Conservation (phyloP, 2,113 vertebrate genomes). For the Python bivittatus region DNA sequence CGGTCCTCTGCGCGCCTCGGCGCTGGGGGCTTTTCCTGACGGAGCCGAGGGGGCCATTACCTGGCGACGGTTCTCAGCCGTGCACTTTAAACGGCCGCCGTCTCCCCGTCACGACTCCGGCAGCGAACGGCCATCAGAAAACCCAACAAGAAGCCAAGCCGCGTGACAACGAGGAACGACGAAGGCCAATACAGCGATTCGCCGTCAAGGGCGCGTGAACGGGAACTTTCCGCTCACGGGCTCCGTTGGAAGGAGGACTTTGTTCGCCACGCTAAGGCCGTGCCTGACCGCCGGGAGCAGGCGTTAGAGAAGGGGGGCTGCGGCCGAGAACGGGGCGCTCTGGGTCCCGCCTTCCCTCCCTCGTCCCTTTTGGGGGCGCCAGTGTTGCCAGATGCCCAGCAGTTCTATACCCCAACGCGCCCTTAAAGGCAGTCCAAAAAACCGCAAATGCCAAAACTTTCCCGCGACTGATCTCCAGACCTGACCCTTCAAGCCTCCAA, state of each 20-base stretch:
- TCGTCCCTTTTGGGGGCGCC: not conserved
- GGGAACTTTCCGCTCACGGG: not conserved
- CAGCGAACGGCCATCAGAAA: not conserved
- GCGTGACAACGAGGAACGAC: not conserved
- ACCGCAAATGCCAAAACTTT: no score
- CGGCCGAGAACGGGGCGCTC: not conserved
- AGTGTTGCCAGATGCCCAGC: no score
- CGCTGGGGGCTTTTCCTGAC: not conserved
- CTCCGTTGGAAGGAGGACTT: not conserved
- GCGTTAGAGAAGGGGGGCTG: not conserved
- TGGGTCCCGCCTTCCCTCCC: not conserved
- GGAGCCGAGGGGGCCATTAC: not conserved
- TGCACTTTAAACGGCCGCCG: not conserved
- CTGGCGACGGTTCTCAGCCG: fast-evolving
- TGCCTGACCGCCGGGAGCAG: no score
- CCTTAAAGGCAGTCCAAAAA: no score
- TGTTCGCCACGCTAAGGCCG: no score
- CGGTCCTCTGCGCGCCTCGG: no score
- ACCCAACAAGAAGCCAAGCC: no score
- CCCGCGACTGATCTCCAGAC: no score
- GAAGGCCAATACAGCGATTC: not conserved
- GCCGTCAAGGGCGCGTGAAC: not conserved
- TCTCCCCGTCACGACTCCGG: not conserved
- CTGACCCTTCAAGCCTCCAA: no score
- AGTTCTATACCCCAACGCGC: no score